These are phyloP conservation scores for Ctenopoma kingsleyae DNA, from an alignment of 2,797 vertebrate species.

Conservation along the genomic window DNA sequence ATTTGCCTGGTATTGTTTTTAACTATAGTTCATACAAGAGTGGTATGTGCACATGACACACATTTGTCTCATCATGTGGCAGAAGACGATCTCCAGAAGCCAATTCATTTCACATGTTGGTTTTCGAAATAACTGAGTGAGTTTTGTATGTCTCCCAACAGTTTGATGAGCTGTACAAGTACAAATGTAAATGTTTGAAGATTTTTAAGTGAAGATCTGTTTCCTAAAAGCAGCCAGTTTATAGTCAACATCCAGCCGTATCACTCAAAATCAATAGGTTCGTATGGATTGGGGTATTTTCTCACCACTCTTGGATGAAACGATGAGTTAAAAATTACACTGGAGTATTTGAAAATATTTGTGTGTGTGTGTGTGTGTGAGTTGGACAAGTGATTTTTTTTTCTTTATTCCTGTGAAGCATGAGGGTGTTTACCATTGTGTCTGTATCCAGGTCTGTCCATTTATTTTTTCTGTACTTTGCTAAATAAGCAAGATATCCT, in stretches of 20 bases:
- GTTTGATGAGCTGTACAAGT: not conserved
- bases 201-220: not conserved
- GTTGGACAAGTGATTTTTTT: slow-evolving; percentile 52
- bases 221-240: not conserved
- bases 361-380: slow-evolving; percentile 47
- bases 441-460: slow-evolving; percentile 68
- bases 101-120: not conserved
- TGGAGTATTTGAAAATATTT: slow-evolving; percentile 72
- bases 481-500: slow-evolving; percentile 53
- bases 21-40: slow-evolving; percentile 78
- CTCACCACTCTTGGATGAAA: slow-evolving; percentile 62
- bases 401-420: slow-evolving; percentile 71
- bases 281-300: not conserved
- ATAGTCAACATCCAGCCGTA: not conserved
- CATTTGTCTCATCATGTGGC: slow-evolving; percentile 2
- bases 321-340: slow-evolving; percentile 72
- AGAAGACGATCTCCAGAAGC: not conserved
- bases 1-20: slow-evolving; percentile 80
- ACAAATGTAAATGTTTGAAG: not conserved
- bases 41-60: slow-evolving; percentile 31
- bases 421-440: slow-evolving; percentile 77
- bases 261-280: not conserved
- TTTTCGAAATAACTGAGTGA: not conserved
- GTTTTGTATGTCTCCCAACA: not conserved
- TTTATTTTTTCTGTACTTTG: slow-evolving; percentile 32